Evolutionary conservation across 2,888 invertebrate species (phyloP).

Genomic region (Dermolepida albohirtum): DNA sequence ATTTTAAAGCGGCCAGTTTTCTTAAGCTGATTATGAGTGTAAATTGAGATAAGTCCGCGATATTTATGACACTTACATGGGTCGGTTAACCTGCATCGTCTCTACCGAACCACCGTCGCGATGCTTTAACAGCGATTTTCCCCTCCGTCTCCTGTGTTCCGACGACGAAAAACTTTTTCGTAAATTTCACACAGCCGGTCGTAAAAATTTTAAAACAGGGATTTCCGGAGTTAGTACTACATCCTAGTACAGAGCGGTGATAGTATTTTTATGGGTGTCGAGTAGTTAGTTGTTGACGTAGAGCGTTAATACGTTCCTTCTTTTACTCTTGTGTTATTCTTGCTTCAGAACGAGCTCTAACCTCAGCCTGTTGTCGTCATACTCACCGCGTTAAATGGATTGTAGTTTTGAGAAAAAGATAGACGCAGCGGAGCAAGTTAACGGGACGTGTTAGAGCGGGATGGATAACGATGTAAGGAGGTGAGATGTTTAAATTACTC

Average conservation of each 20-base stretch:
- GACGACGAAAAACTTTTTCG: slow-evolving; percentile 21
- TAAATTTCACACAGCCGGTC: slow-evolving; percentile 31
- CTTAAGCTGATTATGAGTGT: slow-evolving; percentile 68
- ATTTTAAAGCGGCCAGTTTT: slow-evolving; percentile 66
- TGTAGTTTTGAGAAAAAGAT: slow-evolving; percentile 13
- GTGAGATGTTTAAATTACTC: slow-evolving; percentile 19
- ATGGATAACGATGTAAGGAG: not conserved
- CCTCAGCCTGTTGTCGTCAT: not conserved
- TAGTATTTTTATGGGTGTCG: slow-evolving; percentile 13
- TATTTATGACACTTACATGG: slow-evolving; percentile 67
- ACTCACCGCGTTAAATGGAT: slow-evolving; percentile 7
- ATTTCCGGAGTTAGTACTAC: slow-evolving; percentile 26
- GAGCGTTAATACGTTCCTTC: slow-evolving; percentile 1
- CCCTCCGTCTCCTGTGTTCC: too few relatives aligned
- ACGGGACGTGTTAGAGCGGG: not conserved
- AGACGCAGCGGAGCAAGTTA: not conserved
- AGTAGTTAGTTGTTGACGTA: slow-evolving; percentile 20
- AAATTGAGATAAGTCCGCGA: slow-evolving; percentile 66
- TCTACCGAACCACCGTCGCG: slow-evolving; percentile 13
- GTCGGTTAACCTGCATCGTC: slow-evolving; percentile 49
- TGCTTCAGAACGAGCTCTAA: not conserved
- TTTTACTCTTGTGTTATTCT: not conserved
- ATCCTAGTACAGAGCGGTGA: not conserved
- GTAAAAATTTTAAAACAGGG: slow-evolving; percentile 35
- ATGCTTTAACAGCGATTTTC: slow-evolving; percentile 3